Conservation (phyloP, 2,888 invertebrate genomes). For the Pristionchus maxplancki region DNA sequence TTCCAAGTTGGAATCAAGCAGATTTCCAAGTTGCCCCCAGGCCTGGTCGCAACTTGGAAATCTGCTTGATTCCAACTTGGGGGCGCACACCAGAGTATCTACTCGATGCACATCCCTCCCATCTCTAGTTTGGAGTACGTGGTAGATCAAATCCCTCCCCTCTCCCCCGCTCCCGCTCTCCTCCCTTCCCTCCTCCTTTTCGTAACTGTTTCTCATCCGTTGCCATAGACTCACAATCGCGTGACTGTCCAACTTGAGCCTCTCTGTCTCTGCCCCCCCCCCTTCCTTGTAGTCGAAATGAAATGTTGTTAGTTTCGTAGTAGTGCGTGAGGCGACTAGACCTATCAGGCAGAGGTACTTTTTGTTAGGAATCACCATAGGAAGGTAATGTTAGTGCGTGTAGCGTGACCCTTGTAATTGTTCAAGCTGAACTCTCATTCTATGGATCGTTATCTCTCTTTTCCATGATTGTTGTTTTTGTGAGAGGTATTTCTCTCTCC, state of each 20-base stretch:
- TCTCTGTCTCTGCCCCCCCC: not conserved
- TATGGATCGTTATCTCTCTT: not conserved
- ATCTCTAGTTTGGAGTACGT: slow-evolving; percentile 1
- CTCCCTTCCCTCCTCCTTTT: not conserved
- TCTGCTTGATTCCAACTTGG: no score
- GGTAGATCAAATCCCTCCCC: slow-evolving; percentile 22
- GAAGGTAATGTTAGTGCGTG: not conserved
- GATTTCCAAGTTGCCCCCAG: no score
- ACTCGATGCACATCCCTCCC: not conserved
- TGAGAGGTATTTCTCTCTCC: not conserved
- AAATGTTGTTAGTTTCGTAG: not conserved
- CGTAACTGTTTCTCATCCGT: not conserved
- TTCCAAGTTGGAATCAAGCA: no score
- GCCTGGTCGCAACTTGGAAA: no score
- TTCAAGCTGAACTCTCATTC: not conserved
- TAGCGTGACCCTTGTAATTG: not conserved
- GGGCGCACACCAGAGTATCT: no score
- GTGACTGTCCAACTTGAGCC: not conserved
- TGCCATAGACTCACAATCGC: not conserved
- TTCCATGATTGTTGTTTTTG: not conserved
- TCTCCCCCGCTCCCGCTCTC: not conserved
- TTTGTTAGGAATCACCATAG: not conserved
- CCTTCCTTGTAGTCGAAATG: not conserved
- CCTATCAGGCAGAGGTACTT: not conserved
- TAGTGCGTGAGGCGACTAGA: not conserved